Evolutionary conservation across 2,113 vertebrate species (phyloP).

Genomic region (Phyllopteryx taeniolatus): DNA sequence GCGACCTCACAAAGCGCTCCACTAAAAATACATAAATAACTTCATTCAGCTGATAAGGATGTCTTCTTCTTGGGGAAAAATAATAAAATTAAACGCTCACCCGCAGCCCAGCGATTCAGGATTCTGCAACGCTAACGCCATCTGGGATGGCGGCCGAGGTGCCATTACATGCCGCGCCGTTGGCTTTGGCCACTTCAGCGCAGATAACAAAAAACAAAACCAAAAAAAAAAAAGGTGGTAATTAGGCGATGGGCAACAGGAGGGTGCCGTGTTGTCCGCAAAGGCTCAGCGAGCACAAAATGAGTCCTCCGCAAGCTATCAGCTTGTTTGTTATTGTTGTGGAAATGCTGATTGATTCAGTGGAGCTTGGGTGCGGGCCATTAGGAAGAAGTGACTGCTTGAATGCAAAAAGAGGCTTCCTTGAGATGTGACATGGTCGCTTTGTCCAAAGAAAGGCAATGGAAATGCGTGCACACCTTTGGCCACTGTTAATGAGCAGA

Average conservation of each 20-base stretch:
- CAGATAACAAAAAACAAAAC: no score
- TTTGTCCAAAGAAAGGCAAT: neutral
- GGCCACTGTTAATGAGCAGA: no score
- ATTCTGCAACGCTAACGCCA: slow-evolving; percentile 11
- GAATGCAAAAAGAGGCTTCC: neutral
- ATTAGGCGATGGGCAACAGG: slow-evolving; percentile 51
- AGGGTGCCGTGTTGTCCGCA: slow-evolving; percentile 43
- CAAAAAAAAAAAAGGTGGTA: slow-evolving; percentile 45
- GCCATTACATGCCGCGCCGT: slow-evolving; percentile 32
- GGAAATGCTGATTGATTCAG: slow-evolving; percentile 40
- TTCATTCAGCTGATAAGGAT: neutral
- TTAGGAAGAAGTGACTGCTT: neutral
- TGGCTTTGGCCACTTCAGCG: slow-evolving; percentile 41
- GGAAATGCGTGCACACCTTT: neutral
- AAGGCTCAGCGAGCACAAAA: slow-evolving; percentile 47
- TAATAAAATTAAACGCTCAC: neutral
- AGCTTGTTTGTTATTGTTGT: slow-evolving; percentile 23
- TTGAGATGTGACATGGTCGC: neutral
- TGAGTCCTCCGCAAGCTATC: slow-evolving; percentile 40
- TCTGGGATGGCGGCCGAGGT: slow-evolving; percentile 48
- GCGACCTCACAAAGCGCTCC: slow-evolving; percentile 2
- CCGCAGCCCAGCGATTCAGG: neutral
- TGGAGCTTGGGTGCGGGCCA: slow-evolving; percentile 11
- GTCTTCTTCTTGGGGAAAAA: neutral
- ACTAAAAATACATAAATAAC: slow-evolving; percentile 1